Evolutionary conservation across 2,888 invertebrate species (phyloP).

Genomic region (Drosophila ustulata): DNA sequence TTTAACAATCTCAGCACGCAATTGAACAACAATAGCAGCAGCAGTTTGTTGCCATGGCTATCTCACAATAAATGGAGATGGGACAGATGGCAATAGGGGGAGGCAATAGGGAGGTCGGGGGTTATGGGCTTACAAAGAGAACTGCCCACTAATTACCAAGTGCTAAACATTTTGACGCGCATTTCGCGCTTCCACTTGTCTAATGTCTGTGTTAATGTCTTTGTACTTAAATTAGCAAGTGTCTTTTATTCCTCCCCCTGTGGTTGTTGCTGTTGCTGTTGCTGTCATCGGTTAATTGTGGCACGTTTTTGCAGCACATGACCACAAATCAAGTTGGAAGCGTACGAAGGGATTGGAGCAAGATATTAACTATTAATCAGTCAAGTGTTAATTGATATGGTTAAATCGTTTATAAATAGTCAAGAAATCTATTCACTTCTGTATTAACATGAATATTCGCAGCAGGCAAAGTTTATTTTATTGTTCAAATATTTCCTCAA

Average conservation of each 20-base stretch:
- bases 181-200: slow-evolving; percentile 25
- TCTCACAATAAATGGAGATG: slow-evolving; percentile 1
- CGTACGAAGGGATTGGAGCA: slow-evolving; percentile 14
- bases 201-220: slow-evolving; percentile 45
- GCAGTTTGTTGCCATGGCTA: slow-evolving; percentile 53
- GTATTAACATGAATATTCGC: slow-evolving; percentile 5
- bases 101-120: not conserved
- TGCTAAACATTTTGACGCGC: slow-evolving; percentile 67
- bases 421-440: slow-evolving; percentile 2
- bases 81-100: slow-evolving; percentile 6
- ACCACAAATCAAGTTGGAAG: slow-evolving; percentile 32
- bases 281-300: slow-evolving; percentile 15
- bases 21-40: slow-evolving; percentile 39
- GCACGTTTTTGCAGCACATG: slow-evolving; percentile 67
- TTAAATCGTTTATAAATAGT: slow-evolving; percentile 38
- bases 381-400: slow-evolving; percentile 49
- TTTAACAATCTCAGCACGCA: slow-evolving; percentile 70
- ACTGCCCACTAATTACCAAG: slow-evolving; percentile 64
- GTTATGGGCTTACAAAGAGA: slow-evolving; percentile 14
- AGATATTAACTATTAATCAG: slow-evolving; percentile 44
- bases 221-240: slow-evolving; percentile 14
- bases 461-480: not conserved
- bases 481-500: not conserved
- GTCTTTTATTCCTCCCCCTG: not conserved
- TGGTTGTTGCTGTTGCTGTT: slow-evolving; percentile 8